Base-by-base conservation (phyloP, 2,113 vertebrate species). In the Willisornis vidua region DNA sequence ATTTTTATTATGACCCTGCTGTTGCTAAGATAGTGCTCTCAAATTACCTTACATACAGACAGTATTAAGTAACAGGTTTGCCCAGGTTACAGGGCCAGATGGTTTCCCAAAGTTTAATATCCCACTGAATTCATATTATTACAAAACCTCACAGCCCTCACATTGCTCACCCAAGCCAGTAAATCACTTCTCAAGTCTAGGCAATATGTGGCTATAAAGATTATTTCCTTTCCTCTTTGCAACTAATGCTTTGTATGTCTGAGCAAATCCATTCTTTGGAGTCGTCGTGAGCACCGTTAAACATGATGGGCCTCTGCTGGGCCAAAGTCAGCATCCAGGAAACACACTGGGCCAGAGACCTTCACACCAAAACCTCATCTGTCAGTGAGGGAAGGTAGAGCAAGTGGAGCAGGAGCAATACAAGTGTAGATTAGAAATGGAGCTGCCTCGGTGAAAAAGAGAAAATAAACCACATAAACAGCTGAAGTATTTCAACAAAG, bases 1-100 rank as follows among this genome's bases (percentile, higher is more conserved):
- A 71, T 92, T 94, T 93, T 92, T 93, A 72, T 91, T 81, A 75
- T 78, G 54, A 78, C 80, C 65, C 70, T 31, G 45, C 61, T 92
- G 84, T 87, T 95, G 91, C 77, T 92, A 94, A 78, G 84, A 63
- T 3, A 45, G 77, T 14, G 28, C 57, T 85, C 81, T 95, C 77
- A n/a, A 65, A 65, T 91, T 83, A 76, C 87, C 63, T 68, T 81
- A n/a, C 41, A 58, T 19, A 22, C 39, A 54, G 26, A 45, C n/a
- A 41, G 26, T 17, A 75, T 57, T 63, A 66, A 86, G 82, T 24
- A 79, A 49, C 61, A 92, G 52, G 65, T 75, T 41, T 89, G 73
- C 55, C 65, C 35, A 65, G 68, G 37, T 74, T 83, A 77, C 39
- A 81, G 39, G 48, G 26, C 65, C 80, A 89, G 68, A 48, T 35